Evolutionary conservation across 2,113 vertebrate species (phyloP), one percentile per base, ranked within the genome.

Genomic region (Syngnathus scovelli): DNA sequence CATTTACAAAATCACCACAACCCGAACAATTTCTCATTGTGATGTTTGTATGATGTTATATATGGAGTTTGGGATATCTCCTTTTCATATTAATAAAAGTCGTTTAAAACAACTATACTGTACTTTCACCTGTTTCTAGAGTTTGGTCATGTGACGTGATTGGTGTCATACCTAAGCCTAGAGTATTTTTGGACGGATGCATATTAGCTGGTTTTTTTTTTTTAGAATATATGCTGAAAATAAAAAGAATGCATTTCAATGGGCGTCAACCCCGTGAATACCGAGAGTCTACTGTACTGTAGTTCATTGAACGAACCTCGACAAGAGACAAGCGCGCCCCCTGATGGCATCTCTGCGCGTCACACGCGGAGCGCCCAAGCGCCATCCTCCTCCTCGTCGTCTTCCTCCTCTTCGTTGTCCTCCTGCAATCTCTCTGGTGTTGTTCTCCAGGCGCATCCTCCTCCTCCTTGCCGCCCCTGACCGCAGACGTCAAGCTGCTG

Each of bases 381-480:
- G 85, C 79, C 85, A 87, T 83, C 88, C 83, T 89, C 84, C 71
- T 87, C 76, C 68, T 81, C 63, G 0, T 27, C 46, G 11, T 27
- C 37, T 16, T 27, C 61, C 6, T 13, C 58, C 23, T 46, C 44
- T 9, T 38, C 64, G 19, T 37, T 49, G 7, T 43, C 61, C n/a
- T 62, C 61, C 39, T 27, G 36, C 36, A 54, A 38, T 39, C 55
- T 58, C 55, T 7, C 27, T 15, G 27, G 27, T 33, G 55, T 58
- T 36, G 55, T 87, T 64, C 70, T 80, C 66, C 80, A 72, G 59
- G 82, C 79, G 85, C 81, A 86, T 81, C 84, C 86, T 82, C 87
- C 79, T 76, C 69, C 83, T 65, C 69, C 52, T 64, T 69, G 41
- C 77, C 76, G 83, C 83, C 46, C 82, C 88, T 91, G 90, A 82